Base-by-base conservation (phyloP, 2,797 vertebrate species). In the Pangasius macronema region DNA sequence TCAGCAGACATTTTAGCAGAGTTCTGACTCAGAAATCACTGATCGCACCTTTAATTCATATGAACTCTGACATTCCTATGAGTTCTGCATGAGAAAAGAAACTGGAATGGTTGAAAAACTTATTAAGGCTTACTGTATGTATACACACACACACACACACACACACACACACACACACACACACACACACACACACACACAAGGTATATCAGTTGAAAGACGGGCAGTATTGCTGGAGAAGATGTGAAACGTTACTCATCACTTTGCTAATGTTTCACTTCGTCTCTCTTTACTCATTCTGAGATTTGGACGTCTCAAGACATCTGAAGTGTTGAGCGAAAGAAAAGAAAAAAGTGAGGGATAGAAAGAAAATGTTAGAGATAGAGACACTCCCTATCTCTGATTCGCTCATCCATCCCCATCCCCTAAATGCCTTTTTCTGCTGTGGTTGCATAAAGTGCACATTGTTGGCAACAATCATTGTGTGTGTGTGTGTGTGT, bases 371-470 rank as follows among this genome's bases (percentile, higher is more conserved):
- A 85, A 42, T 20, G 70, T 73, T 24, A 36, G 33, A 63, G 72
- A 77, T 76, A 87, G 84, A 76, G 83, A 63, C 63, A 85, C 86
- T 90, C 85, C 87, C 86, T 90, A 80, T 73, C 83, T 88, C 80
- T 88, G 88, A 91, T 90, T 88, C 87, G 86, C 76, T 86, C 65
- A 67, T 91, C 72, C 82, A 87, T 90, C 79, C 86, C 83, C 83
- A 67, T 87, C 55, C 73, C 67, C 77, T 70, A 27, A 87, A 90
- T 81, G 81, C 68, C 70, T 81, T 81, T 87, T 55, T 89, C 57
- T 88, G 90, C 90, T 91, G 88, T 39, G 90, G 86, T 85, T 89
- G 91, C 91, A 93, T 77, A 91, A 90, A 91, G 86, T 91, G 90
- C 49, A 73, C 88, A 89, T 89, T 89, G 88, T 89, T 91, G 90